Evolutionary conservation across 2,113 vertebrate genomes (phyloP), one percentile per base, ranked within the genome.

Genomic region (Ciconia boyciana): DNA sequence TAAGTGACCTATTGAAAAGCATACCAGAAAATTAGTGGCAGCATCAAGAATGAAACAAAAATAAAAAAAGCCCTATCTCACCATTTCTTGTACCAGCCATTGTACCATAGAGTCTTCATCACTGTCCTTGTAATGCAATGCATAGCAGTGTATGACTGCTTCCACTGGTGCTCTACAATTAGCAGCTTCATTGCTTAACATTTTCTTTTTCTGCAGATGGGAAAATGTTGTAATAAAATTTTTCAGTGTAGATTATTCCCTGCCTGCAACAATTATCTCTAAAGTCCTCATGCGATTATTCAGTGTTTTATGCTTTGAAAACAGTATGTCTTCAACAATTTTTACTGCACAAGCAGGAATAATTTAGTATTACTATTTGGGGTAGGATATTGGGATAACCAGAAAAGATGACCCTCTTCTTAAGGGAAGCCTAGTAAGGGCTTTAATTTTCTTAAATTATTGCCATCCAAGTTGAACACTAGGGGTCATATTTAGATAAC

Each of bases 401-500:
- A 71, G 71, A 90, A 69, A 80, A 82, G 21, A 31, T 29, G 3
- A 39, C 0, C 2, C 5, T 55, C 13, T 83, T 80, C 36, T 68
- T 71, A 61, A 55, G 5, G 24, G 26, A 86, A 57, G 16, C 14
- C 36, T 66, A 72, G 16, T 21, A 19, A 54, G 14, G 58, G 14
- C 41, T 61, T 7, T n/a, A 41, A 44, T 49, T 91, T 95, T 93
- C 62, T 72, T 46, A 77, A 82, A 64, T 71, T 77, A 96, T 64
- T 94, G 61, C 28, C 93, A 58, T 77, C 32, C 86, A 86, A 95
- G 36, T 91, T 97, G 97, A 96, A 98, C 97, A 95, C 96, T 97
- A 98, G 97, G 70, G 97, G 97, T 98, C 97, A 97, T 68, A 90
- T 98, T 97, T 91, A 97, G 96, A 97, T 97, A 97, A 97, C 79